phyloP scores from a whole-genome alignment of 2,113 vertebrate species.

The Sapayoa aenigma region DNA sequence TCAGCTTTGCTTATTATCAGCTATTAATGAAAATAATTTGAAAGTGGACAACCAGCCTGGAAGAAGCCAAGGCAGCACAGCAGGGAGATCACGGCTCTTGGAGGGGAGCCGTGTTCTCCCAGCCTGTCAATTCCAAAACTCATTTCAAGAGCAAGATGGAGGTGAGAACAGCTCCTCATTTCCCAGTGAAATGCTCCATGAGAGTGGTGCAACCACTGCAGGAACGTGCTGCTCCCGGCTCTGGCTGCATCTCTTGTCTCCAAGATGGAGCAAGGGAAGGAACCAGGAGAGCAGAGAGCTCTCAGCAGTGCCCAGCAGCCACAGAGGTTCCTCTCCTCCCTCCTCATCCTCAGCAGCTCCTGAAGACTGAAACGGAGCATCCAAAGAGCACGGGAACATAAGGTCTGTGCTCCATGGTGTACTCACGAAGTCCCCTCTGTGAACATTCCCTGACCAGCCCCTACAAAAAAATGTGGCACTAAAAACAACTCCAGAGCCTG shows the following conservation, averaged over 20 bases:
- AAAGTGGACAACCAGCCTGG: not conserved
- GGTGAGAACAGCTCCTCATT: too few species aligned
- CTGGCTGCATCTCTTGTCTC: not conserved
- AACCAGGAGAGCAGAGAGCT: not conserved
- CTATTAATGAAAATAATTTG: not conserved
- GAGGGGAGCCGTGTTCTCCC: not conserved
- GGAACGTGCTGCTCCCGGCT: not conserved
- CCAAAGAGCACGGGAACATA: not conserved
- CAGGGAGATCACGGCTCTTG: not conserved
- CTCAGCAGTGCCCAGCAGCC: not conserved
- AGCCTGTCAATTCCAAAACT: not conserved
- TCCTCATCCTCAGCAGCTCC: not conserved
- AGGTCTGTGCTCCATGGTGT: not conserved
- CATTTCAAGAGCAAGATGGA: not conserved
- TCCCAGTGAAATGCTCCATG: accelerated
- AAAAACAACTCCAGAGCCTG: not conserved
- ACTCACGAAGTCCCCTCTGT: accelerated
- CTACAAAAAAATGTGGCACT: accelerated
- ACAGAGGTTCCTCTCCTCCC: not conserved
- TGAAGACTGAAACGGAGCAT: not conserved
- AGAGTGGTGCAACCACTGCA: accelerated
- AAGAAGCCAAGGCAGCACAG: not conserved
- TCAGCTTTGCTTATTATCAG: not conserved
- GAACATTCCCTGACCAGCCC: not conserved
- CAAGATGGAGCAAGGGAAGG: not conserved